Evolutionary conservation across 2,113 vertebrate species (phyloP).

Genomic region (Coregonus clupeaformis): DNA sequence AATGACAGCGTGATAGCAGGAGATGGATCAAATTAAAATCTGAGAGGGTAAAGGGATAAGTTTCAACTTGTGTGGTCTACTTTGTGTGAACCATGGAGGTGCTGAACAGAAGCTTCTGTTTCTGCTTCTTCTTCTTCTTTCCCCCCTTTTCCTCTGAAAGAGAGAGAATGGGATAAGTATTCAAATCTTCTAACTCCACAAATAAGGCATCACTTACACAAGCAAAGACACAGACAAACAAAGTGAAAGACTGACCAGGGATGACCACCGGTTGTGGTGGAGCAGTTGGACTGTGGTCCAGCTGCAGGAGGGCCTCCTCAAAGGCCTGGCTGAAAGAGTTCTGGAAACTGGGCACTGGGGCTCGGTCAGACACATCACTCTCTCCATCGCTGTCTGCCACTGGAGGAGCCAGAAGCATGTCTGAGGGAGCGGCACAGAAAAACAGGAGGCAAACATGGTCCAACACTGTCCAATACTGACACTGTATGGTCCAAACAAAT

Average conservation of each 20-base stretch:
- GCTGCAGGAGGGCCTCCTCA: conserved; percentile 90
- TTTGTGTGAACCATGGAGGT: conserved; percentile 98
- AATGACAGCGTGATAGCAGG: conserved; percentile 20
- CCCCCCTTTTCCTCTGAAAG: conserved; percentile 90
- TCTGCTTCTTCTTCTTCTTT: conserved; percentile 95
- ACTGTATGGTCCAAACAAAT: too few species aligned
- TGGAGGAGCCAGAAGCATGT: conserved; percentile 79
- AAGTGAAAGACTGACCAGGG: conserved; percentile 53
- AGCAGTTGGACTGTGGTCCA: conserved; percentile 64
- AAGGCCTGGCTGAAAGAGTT: conserved; percentile 98
- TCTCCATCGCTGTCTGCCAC: conserved; percentile 91
- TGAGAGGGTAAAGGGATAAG: not conserved
- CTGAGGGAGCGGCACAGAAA: conserved; percentile 52
- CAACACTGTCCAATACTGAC: not conserved
- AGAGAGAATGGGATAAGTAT: conserved; percentile 20
- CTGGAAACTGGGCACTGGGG: conserved; percentile 98
- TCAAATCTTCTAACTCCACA: not conserved
- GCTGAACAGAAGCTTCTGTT: conserved; percentile 96
- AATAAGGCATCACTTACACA: not conserved
- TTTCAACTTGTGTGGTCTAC: conserved; percentile 71
- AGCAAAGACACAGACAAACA: not conserved
- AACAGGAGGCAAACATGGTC: not conserved
- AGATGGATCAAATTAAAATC: conserved; percentile 16
- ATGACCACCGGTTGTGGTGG: conserved; percentile 52
- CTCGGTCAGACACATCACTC: conserved; percentile 91